Evolutionary conservation across 2,888 invertebrate genomes (phyloP).

Genomic region (Drosophila mettleri): DNA sequence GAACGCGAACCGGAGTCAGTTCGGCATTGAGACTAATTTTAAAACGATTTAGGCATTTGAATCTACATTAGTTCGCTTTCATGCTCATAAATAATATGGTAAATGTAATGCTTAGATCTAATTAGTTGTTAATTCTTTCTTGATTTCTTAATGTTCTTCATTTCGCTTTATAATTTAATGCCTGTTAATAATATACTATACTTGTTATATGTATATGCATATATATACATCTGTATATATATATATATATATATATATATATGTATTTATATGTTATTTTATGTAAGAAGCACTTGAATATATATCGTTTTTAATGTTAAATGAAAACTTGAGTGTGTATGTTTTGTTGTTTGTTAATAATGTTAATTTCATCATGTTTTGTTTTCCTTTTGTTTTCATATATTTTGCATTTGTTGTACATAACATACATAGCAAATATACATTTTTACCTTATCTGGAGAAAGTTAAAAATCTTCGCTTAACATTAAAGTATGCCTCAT

Average conservation of each 20-base stretch:
- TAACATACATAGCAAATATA: conserved; percentile 36
- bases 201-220: conserved; percentile 61
- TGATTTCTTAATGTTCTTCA: conserved; percentile 17
- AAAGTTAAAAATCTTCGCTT: conserved; percentile 69
- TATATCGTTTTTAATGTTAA: conserved; percentile 84
- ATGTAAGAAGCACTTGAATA: conserved; percentile 86
- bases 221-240: conserved; percentile 60
- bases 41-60: conserved; percentile 59
- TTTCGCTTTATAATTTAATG: conserved; percentile 40
- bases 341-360: conserved; percentile 26
- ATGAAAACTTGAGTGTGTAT: conserved; percentile 71
- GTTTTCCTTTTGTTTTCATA: conserved; percentile 32
- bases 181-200: conserved; percentile 65
- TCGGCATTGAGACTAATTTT: conserved; percentile 39
- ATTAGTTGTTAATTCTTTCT: conserved; percentile 62
- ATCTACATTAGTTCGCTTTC: conserved; percentile 59
- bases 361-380: conserved; percentile 25
- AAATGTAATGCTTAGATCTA: conserved; percentile 69
- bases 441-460: conserved; percentile 55
- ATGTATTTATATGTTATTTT: conserved; percentile 72
- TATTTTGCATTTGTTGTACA: conserved; percentile 44
- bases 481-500: conserved; percentile 65
- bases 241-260: conserved; percentile 55
- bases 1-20: conserved; percentile 1
- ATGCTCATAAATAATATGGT: conserved; percentile 64